These are phyloP conservation scores for Ciona savignyi DNA, from an alignment of 23 tunicate species.

Conservation along the genomic window DNA sequence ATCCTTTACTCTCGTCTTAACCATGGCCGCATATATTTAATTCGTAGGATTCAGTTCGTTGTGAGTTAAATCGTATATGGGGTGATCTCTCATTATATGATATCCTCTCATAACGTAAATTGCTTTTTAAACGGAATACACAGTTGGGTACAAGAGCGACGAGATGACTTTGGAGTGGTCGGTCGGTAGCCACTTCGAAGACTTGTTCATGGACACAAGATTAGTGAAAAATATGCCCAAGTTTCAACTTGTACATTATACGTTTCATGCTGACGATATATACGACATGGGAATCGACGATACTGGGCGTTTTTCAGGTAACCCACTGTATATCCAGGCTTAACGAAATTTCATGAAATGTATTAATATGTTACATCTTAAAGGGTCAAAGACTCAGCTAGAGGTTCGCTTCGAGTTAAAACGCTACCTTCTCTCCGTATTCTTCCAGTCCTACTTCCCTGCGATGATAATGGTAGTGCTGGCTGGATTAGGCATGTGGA, in stretches of 20 bases:
- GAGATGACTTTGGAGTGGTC: not conserved
- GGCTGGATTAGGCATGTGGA: slow-evolving; percentile 91
- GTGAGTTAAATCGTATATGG: no score
- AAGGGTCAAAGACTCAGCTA: slow-evolving; percentile 42
- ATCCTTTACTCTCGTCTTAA: not conserved
- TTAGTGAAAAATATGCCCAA: slow-evolving; percentile 85
- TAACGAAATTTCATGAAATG: not conserved
- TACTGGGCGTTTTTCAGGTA: slow-evolving; percentile 11
- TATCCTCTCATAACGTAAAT: no score
- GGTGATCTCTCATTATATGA: no score
- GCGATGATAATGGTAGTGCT: slow-evolving; percentile 92
- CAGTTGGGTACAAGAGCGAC: not conserved
- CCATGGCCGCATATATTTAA: not conserved
- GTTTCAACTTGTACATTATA: slow-evolving; percentile 62
- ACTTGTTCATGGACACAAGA: slow-evolving; percentile 78
- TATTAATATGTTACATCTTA: not conserved
- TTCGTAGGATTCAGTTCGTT: no score
- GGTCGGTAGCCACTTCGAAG: not conserved
- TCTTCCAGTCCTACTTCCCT: slow-evolving; percentile 95
- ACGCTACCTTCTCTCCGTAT: slow-evolving; percentile 81
- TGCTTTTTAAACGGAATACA: not conserved
- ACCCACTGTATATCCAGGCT: no score
- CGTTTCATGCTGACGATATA: slow-evolving; percentile 23
- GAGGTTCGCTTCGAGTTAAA: slow-evolving; percentile 84
- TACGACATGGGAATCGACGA: not conserved